Evolutionary conservation across 2,113 vertebrate species (phyloP).

Genomic region (Leiothrix lutea): DNA sequence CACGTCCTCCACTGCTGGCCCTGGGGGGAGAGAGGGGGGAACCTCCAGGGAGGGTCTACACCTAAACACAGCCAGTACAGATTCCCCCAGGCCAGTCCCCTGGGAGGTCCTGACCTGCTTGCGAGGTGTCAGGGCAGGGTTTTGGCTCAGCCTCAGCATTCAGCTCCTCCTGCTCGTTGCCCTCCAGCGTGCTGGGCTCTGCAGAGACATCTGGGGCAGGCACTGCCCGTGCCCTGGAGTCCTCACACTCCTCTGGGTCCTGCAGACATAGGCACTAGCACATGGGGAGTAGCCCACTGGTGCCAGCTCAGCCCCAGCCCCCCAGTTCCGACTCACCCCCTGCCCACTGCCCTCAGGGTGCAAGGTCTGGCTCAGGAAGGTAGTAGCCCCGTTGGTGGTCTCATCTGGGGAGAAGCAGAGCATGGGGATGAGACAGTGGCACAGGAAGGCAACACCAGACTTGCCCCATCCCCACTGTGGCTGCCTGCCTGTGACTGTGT

Average conservation of each 20-base stretch:
- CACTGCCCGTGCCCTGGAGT: rapidly evolving
- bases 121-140: not conserved
- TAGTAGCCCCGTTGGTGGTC: not conserved
- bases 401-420: not conserved
- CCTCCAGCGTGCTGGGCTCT: rapidly evolving
- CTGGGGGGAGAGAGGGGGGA: not conserved
- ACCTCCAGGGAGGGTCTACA: not conserved
- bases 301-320: not conserved
- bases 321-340: not conserved
- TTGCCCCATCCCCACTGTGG: not conserved
- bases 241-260: not conserved
- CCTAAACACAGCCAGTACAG: rapidly evolving
- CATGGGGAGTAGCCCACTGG: not conserved
- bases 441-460: not conserved
- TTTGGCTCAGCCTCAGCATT: not conserved
- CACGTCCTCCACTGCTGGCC: not conserved
- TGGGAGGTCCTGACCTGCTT: not conserved
- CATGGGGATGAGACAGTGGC: not conserved
- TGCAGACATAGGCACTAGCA: not conserved
- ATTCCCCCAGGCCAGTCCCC: not conserved
- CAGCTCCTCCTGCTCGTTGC: not conserved
- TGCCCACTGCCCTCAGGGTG: not conserved
- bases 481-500: not conserved
- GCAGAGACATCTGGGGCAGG: rapidly evolving
- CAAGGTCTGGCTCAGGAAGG: rapidly evolving